Base-by-base conservation (phyloP, 1,140 invertebrate genomes). In the Ceratina calcarata region DNA sequence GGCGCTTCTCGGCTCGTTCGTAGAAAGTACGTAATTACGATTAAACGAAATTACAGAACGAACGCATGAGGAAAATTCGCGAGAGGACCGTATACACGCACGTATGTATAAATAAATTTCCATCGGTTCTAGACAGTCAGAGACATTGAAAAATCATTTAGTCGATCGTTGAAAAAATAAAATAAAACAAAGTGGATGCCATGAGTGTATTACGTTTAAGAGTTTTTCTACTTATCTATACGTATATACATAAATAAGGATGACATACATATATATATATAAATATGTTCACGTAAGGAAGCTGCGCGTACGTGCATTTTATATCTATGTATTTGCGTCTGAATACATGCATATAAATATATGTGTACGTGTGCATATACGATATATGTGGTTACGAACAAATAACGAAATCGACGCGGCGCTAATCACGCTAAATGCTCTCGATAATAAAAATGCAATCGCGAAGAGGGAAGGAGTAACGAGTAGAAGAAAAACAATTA, bases 141-240 rank as follows among this genome's bases (percentile, higher is more conserved):
- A 49, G n/a, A 65, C 60, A 45, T 27, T n/a, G 68, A 57, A 51
- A 61, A n/a, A 58, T 79, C 77, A n/a, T 60, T 65, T 32, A 58
- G 55, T 53, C 24, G 60, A 71, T 55, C 32, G n/a, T 60, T 22
- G 37, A 45, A 10, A 45, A 51, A 37, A 55, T 8, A 69, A 32
- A 68, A 18, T 27, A 77, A 51, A 49, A 51, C 15, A 76, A 58
- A 16, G 67, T 22, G 24, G 20, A 37, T 16, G 37, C 37, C 8
- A 57, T 27, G 15, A 32, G 45, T 37, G 32, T 37, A 55, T 64
- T 76, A 89, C 80, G 73, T 78, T 75, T 60, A 80, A 75, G 64
- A 68, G 78, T 91, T 92, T 92, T 92, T 92, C 90, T 92, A 91
- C 90, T 90, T 91, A 91, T 90, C 88, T 90, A 90, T 90, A 86